phyloP scores from a whole-genome alignment of 2,888 invertebrate genomes.

The Trissonchulus latispiculum region DNA sequence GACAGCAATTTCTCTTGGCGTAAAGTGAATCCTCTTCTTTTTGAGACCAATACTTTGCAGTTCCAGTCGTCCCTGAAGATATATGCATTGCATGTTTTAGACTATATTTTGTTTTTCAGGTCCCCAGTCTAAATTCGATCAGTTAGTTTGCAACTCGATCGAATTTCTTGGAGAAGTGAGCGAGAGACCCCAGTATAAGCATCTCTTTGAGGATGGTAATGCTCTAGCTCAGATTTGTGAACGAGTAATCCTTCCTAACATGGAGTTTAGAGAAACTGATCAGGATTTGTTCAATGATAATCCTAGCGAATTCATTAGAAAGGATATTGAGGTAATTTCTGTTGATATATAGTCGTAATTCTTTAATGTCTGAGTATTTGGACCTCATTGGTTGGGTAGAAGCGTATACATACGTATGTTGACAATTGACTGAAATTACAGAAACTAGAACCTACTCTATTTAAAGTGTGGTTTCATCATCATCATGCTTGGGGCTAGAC shows the following conservation, averaged over 20 bases:
- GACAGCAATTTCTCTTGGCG: no score
- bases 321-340: constrained; percentile 96
- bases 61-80: no score
- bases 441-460: no score
- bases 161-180: constrained; percentile 90
- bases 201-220: constrained; percentile 73
- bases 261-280: constrained; percentile 88
- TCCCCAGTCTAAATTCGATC: constrained; percentile 36
- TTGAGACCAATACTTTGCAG: no score
- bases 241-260: constrained; percentile 95
- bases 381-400: no score
- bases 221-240: constrained; percentile 85
- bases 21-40: no score
- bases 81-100: background rate
- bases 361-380: no score
- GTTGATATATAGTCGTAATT: no score
- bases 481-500: no score
- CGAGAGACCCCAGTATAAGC: constrained; percentile 73
- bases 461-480: no score
- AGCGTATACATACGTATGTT: no score
- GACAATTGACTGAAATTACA: no score
- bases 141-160: constrained; percentile 78
- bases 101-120: constrained; percentile 11
- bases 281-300: constrained; percentile 95
- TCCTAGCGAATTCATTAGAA: constrained; percentile 87